Percentiles rank a stretch among this genome's conserved stretches.
These are phyloP conservation scores for Synchiropus splendidus DNA, from an alignment of 2,113 vertebrate species.

Conservation along the genomic window DNA sequence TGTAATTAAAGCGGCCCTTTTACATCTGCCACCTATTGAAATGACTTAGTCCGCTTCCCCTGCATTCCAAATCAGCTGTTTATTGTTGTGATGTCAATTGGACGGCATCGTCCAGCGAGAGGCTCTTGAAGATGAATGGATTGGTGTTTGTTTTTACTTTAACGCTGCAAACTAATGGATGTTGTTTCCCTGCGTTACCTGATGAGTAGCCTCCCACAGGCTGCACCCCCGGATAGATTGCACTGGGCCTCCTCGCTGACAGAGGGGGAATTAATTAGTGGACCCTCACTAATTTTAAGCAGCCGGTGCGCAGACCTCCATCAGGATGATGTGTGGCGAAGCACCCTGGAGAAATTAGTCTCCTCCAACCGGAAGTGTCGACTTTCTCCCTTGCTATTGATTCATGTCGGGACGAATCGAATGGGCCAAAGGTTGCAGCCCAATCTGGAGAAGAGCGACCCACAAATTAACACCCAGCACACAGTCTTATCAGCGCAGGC, in stretches of 20 bases:
- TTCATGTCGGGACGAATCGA: conserved; percentile 54
- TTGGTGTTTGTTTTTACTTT: conserved; percentile 23
- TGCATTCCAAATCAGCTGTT: conserved; percentile 35
- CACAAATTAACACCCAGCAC: conserved; percentile 50
- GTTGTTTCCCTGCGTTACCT: conserved; percentile 61
- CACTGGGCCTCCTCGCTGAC: conserved; percentile 41
- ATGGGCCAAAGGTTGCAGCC: conserved; percentile 46
- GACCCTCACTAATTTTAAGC: conserved; percentile 58
- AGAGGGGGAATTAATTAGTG: conserved; percentile 65
- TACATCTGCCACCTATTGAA: conserved; percentile 34
- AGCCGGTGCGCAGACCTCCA: conserved; percentile 41
- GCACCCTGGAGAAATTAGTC: conserved; percentile 57
- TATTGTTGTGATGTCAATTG: no score
- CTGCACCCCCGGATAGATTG: conserved; percentile 54
- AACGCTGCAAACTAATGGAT: conserved; percentile 57
- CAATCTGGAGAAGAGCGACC: conserved; percentile 49
- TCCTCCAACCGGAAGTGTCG: conserved; percentile 29
- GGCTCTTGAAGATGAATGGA: conserved; percentile 57
- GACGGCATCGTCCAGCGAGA: no score
- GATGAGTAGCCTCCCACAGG: conserved; percentile 56
- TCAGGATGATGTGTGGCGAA: conserved; percentile 41
- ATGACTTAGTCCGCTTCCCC: conserved; percentile 47
- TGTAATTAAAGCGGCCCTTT: conserved; percentile 48
- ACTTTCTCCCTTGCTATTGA: conserved; percentile 48
- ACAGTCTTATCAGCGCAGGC: conserved; percentile 11